Evolutionary conservation across 2,113 vertebrate genomes (phyloP).

Genomic region (Hoplias malabaricus): DNA sequence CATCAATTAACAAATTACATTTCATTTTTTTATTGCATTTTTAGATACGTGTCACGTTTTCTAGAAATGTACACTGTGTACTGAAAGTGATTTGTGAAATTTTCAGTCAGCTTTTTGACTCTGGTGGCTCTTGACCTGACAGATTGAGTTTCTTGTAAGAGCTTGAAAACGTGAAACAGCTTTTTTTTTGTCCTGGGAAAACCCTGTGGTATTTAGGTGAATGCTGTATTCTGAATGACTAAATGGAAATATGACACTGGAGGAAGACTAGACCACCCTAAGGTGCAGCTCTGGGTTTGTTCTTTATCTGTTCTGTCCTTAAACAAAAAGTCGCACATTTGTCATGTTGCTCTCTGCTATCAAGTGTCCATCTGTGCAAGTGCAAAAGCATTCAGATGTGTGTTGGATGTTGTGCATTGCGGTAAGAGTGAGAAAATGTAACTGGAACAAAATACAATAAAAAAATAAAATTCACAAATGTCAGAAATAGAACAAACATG

Average conservation of each 20-base stretch:
- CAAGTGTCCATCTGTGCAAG: background rate
- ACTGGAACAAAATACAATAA: too few relatives aligned
- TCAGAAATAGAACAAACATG: too few relatives aligned
- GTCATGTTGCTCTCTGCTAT: background rate
- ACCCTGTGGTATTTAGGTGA: background rate
- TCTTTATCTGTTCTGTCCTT: background rate
- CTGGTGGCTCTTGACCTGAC: background rate
- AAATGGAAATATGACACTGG: constrained; percentile 1
- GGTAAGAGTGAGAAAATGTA: too few relatives aligned
- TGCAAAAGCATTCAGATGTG: too few relatives aligned
- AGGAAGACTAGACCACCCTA: background rate
- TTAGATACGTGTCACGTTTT: too few relatives aligned
- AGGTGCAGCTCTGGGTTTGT: background rate
- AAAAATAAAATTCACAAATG: too few relatives aligned
- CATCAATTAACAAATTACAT: too few relatives aligned
- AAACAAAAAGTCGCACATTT: background rate
- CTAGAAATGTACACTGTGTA: too few relatives aligned
- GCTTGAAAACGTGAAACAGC: background rate
- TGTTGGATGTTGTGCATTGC: too few relatives aligned
- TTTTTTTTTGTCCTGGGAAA: background rate
- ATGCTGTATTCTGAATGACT: background rate
- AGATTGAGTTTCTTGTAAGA: background rate
- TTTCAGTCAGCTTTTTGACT: background rate
- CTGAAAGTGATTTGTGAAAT: background rate
- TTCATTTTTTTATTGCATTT: too few relatives aligned